Evolutionary conservation across 2,888 invertebrate species (phyloP).

Genomic region (Drosophila borealis): DNA sequence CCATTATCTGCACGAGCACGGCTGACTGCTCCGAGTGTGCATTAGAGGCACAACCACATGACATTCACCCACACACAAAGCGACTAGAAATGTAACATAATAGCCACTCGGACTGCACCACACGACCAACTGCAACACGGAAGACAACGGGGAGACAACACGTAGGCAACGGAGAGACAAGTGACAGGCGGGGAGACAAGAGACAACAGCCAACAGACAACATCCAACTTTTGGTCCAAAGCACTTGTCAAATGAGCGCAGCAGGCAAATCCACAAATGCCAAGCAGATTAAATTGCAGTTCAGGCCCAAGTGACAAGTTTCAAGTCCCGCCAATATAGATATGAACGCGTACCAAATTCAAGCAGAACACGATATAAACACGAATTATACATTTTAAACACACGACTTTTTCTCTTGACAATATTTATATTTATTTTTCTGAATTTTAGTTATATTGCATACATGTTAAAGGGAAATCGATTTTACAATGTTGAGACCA

Average conservation of each 20-base stretch:
- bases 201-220: slow-evolving; percentile 22
- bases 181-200: slow-evolving; percentile 1
- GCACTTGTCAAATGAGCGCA: slow-evolving; percentile 53
- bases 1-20: slow-evolving; percentile 48
- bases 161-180: slow-evolving; percentile 6
- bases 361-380: too few species aligned
- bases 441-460: too few species aligned
- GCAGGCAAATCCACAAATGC: slow-evolving; percentile 36
- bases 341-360: neutral
- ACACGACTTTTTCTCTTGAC: too few species aligned
- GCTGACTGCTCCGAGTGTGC: slow-evolving; percentile 42
- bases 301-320: slow-evolving; percentile 11
- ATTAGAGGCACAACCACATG: slow-evolving; percentile 33
- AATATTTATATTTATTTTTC: too few species aligned
- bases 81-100: slow-evolving; percentile 40
- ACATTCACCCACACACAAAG: slow-evolving; percentile 48
- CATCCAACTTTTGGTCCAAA: slow-evolving; percentile 28
- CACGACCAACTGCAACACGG: slow-evolving; percentile 50
- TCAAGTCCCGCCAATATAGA: slow-evolving; percentile 3
- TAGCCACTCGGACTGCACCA: slow-evolving; percentile 18
- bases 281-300: slow-evolving; percentile 59
- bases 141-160: slow-evolving; percentile 40
- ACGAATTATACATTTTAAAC: neutral
- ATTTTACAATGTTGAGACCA: too few species aligned
- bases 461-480: too few species aligned